Conservation (phyloP, 2,797 vertebrate species). For the Bradypodion ventrale region DNA sequence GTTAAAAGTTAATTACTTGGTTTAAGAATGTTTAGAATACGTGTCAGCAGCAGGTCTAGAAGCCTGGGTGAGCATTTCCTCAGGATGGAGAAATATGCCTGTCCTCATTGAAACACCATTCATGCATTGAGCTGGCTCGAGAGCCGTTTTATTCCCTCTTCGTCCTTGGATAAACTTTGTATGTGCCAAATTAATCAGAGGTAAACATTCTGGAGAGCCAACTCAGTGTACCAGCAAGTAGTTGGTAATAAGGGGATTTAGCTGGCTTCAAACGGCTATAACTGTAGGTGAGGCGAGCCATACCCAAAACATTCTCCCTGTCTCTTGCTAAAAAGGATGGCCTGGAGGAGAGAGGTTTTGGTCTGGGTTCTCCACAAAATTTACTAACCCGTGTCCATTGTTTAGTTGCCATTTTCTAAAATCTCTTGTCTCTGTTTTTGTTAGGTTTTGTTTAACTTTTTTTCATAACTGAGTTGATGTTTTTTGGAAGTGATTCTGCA, state of each 20-base stretch:
- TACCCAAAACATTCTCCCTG: neutral
- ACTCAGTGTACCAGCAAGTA: neutral
- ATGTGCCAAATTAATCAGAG: constrained; percentile 23
- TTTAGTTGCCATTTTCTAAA: neutral
- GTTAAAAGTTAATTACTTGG: constrained; percentile 27
- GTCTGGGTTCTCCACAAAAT: neutral
- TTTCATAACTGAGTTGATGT: neutral
- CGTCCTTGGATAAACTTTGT: constrained; percentile 26
- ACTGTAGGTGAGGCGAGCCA: neutral
- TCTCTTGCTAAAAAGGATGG: neutral
- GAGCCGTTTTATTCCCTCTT: constrained; percentile 19
- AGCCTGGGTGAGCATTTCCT: neutral
- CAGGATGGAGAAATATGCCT: constrained; percentile 6
- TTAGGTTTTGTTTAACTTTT: neutral
- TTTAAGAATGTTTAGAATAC: constrained; percentile 22
- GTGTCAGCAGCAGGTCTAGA: neutral
- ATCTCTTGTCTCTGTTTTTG: neutral
- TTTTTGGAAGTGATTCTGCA: neutral
- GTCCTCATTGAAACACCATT: neutral
- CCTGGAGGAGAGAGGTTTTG: too few relatives aligned
- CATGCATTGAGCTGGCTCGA: constrained; percentile 5
- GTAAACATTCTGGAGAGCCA: constrained; percentile 6
- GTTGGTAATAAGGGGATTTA: neutral
- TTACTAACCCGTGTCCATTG: neutral
- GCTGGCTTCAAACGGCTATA: neutral